Conservation (phyloP, 2,888 invertebrate species). For the Rotaria socialis region DNA sequence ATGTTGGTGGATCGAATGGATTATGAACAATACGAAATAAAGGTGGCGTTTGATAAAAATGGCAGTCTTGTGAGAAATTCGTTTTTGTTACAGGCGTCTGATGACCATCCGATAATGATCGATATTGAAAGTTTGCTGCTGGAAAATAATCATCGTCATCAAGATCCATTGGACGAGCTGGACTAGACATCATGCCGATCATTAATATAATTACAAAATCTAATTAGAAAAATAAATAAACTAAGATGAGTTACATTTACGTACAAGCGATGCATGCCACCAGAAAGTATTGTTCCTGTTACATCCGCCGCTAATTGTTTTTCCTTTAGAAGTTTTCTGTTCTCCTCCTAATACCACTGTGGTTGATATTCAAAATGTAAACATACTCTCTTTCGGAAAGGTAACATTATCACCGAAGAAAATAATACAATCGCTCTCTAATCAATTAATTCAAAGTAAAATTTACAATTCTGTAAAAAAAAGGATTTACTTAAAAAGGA, state of each 20-base stretch:
- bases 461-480: background rate
- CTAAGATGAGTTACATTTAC: too few relatives aligned
- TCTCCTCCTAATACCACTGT: too few relatives aligned
- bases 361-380: too few relatives aligned
- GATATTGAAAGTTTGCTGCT: background rate
- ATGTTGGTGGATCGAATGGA: slow-evolving; percentile 33
- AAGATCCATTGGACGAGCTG: slow-evolving; percentile 16
- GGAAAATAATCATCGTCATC: background rate
- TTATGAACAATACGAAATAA: slow-evolving; percentile 10
- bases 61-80: background rate
- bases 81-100: background rate
- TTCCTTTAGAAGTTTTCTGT: too few relatives aligned
- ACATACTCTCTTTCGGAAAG: too few relatives aligned
- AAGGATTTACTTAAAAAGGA: background rate
- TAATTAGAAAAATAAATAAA: too few relatives aligned
- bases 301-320: too few relatives aligned
- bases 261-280: too few relatives aligned
- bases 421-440: too few relatives aligned
- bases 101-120: background rate
- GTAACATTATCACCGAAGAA: too few relatives aligned
- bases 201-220: background rate
- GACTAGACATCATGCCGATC: background rate
- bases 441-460: too few relatives aligned
- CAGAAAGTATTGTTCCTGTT: too few relatives aligned
- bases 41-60: background rate